Base-by-base conservation (phyloP, 1,140 invertebrate species). In the Thaumetopoea pityocampa region DNA sequence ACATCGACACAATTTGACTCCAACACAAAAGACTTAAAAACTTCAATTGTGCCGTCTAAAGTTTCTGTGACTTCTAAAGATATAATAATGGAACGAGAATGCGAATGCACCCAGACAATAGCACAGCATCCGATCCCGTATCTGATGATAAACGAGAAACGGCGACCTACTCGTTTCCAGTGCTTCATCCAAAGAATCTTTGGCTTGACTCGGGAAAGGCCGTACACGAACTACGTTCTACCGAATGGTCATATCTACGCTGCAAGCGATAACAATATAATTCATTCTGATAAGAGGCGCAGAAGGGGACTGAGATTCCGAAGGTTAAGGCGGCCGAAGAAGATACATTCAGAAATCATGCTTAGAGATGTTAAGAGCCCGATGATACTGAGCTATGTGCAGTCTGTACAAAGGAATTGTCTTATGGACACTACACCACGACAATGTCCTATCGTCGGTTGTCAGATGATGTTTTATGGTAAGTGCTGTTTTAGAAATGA, bases 391-490 rank as follows among this genome's bases (percentile, higher is more conserved):
- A 57, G 51, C 0, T 78, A 60, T 18, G 67, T 80, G 0, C 74
- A 81, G 24, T 61, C 63, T 0, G 58, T 79, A 3, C 79, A 79
- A 34, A 60, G 45, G 22, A 72, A 50, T 15, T 81, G 67, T 24
- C 43, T 81, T 18, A 61, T 61, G 53, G 77, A 83, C 15, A 73
- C 61, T 0, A 78, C 72, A 4, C 57, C 70, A 1, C 33, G 79
- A 3, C 70, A 73, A 24, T 83, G 79, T 30, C 79, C 79, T 1
- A 70, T 79, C 20, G 10, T 63, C 14, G 76, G 74, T 3, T 83
- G 79, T 17, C 49, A 40, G 2, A 79, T 67, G 65, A 64, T 76
- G 12, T 65, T 61, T 29, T 76, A 78, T 34, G 79, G 79, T 79
- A 43, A 42, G 52, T 34, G n/a, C n/a, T n/a, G n/a, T n/a, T n/a